These are phyloP conservation scores for Julus scandinavius DNA, from an alignment of 2,888 invertebrate genomes.

Conservation along the genomic window DNA sequence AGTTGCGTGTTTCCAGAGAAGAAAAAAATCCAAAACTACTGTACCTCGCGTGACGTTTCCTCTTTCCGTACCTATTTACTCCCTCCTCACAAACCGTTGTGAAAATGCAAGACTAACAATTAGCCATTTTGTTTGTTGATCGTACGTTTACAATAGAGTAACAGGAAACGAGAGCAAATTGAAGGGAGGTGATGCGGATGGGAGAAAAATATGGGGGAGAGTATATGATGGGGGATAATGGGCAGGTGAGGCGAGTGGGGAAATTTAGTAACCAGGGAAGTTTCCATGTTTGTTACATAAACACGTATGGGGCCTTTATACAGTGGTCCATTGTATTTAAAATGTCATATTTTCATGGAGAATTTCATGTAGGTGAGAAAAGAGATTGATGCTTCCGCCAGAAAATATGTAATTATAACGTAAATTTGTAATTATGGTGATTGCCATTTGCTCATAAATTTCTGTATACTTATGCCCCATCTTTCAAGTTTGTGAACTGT, in stretches of 20 bases:
- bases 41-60: constrained; percentile 6
- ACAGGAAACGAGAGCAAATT: constrained; percentile 35
- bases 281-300: background rate
- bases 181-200: background rate
- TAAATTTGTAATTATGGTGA: background rate
- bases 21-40: background rate
- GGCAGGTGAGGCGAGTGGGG: background rate
- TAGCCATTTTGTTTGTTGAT: constrained; percentile 35
- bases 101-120: constrained; percentile 39
- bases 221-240: background rate
- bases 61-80: background rate
- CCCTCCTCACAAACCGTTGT: background rate
- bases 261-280: too few species aligned
- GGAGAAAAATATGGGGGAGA: background rate
- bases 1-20: background rate
- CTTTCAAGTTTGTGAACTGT: too few species aligned
- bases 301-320: background rate
- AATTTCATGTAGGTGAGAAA: background rate
- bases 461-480: background rate
- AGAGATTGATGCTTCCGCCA: background rate
- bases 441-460: background rate
- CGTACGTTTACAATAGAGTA: constrained; percentile 18
- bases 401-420: background rate
- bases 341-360: background rate
- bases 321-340: background rate